Percentiles rank a stretch among this genome's conserved stretches.
These are phyloP conservation scores for Dufourea novaeangliae DNA, from an alignment of 1,140 invertebrate genomes.

Conservation along the genomic window DNA sequence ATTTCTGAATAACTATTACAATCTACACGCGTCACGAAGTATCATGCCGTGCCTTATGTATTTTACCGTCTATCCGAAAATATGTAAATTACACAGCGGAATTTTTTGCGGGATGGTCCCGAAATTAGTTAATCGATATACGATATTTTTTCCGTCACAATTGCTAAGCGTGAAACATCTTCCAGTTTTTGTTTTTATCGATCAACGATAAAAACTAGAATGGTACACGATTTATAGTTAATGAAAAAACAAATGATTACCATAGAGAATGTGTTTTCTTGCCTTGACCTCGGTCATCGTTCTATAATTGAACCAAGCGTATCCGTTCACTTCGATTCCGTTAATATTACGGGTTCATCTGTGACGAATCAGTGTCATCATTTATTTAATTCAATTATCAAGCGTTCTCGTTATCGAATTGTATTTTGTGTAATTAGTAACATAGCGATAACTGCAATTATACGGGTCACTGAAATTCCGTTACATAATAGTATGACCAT, in stretches of 20 bases:
- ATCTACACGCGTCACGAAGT: not conserved
- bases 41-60: not conserved
- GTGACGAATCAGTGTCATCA: not conserved
- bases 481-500: conserved; percentile 56
- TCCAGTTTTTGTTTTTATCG: too few relatives aligned
- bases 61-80: not conserved
- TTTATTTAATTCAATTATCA: conserved; percentile 1
- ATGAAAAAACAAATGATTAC: not conserved
- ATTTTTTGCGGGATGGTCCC: not conserved
- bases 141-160: not conserved
- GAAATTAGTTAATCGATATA: not conserved
- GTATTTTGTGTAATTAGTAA: conserved; percentile 22
- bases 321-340: not conserved
- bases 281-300: not conserved
- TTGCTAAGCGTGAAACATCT: not conserved
- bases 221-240: not conserved
- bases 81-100: conserved; percentile 3
- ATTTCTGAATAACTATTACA: conserved; percentile 12
- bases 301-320: not conserved
- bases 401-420: conserved; percentile 1
- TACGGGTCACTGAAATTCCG: conserved; percentile 44
- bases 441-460: conserved; percentile 54
- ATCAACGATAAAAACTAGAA: not conserved
- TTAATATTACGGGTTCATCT: not conserved
- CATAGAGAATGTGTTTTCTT: not conserved